These are phyloP conservation scores for Mobula birostris DNA, from an alignment of 2,113 vertebrate genomes.

Conservation along the genomic window DNA sequence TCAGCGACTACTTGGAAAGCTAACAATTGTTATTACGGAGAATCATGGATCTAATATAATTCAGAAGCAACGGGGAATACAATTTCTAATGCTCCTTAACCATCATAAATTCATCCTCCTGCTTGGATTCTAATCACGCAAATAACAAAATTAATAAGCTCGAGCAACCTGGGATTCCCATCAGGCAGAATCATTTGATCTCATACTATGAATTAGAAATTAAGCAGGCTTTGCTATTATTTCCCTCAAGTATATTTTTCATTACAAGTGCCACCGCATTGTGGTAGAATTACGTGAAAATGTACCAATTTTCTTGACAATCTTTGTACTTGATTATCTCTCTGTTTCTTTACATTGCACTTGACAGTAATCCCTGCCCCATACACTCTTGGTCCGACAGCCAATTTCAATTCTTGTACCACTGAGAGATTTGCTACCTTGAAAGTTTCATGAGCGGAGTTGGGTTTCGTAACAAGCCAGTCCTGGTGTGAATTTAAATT, in stretches of 20 bases:
- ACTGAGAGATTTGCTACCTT: constrained; percentile 25
- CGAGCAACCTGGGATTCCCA: background rate
- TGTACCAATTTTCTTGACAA: constrained; percentile 32
- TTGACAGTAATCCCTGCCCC: background rate
- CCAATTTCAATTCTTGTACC: constrained; percentile 29
- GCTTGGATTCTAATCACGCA: constrained; percentile 12
- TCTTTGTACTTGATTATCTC: constrained; percentile 29
- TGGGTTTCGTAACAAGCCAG: background rate
- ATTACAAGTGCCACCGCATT: constrained; percentile 6
- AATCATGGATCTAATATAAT: constrained; percentile 18
- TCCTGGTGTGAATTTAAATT: background rate
- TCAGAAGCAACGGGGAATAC: background rate
- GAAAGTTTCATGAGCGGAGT: background rate
- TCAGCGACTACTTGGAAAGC: background rate
- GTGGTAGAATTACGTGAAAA: constrained; percentile 25
- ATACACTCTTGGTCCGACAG: background rate
- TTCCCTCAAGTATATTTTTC: constrained; percentile 31
- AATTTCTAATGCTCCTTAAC: constrained; percentile 29
- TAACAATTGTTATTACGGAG: constrained; percentile 13
- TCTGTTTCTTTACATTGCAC: background rate
- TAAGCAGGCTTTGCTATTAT: constrained; percentile 33
- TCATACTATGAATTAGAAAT: constrained; percentile 27
- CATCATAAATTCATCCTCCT: constrained; percentile 26
- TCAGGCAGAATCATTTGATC: background rate
- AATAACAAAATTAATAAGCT: constrained; percentile 36